Conservation (phyloP, 2,888 invertebrate species). For the Chalcosyrphus nemorum region DNA sequence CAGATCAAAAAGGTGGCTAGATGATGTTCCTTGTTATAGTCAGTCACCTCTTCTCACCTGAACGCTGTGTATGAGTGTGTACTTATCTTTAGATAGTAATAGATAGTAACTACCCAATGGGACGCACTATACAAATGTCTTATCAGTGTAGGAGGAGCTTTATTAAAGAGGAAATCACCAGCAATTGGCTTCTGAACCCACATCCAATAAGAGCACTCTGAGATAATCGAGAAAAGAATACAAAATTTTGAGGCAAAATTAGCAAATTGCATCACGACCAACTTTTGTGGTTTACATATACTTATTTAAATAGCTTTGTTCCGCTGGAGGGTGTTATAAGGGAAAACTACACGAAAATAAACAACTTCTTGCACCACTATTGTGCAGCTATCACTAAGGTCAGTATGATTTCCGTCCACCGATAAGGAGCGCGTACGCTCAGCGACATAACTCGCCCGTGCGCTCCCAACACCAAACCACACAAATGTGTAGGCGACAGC, state of each 20-base stretch:
- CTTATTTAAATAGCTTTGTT: slow-evolving; percentile 45
- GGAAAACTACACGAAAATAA: background rate
- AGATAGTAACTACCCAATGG: background rate
- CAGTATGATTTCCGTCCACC: slow-evolving; percentile 66
- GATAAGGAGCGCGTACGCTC: slow-evolving; percentile 51
- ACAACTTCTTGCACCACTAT: slow-evolving; percentile 16
- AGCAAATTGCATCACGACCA: slow-evolving; percentile 51
- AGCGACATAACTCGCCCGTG: slow-evolving; percentile 15
- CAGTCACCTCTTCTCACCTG: background rate
- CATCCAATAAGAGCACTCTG: background rate
- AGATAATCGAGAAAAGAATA: slow-evolving; percentile 33
- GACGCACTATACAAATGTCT: no score
- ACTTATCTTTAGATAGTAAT: background rate
- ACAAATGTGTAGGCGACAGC: slow-evolving; percentile 46
- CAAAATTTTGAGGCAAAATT: slow-evolving; percentile 1
- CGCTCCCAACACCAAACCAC: slow-evolving; percentile 49
- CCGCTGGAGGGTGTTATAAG: background rate
- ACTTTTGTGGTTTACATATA: background rate
- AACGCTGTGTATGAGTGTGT: background rate
- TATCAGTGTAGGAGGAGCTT: slow-evolving; percentile 46
- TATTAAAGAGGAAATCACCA: slow-evolving; percentile 21
- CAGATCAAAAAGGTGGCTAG: background rate
- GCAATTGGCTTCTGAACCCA: slow-evolving; percentile 32
- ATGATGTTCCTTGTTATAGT: background rate
- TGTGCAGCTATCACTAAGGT: slow-evolving; percentile 51